A percentile compares a stretch with the other conserved stretches of the same genome.
phyloP scores from a whole-genome alignment of 2,888 invertebrate genomes.

The Noctua janthina region DNA sequence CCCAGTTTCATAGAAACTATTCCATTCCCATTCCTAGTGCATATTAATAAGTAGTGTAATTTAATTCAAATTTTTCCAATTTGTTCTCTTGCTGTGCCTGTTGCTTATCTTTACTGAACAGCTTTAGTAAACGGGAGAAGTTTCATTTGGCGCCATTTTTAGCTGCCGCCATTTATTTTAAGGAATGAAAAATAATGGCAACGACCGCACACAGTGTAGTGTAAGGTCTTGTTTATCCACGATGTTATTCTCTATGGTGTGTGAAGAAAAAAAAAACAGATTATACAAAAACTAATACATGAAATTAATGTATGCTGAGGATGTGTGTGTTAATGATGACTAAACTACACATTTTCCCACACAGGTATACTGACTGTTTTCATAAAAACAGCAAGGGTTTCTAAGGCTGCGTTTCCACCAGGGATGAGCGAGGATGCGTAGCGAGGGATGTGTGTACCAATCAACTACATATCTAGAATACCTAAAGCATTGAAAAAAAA shows the following conservation, averaged over 20 bases:
- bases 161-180: background rate
- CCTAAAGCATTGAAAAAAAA: no score
- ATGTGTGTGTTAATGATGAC: slow-evolving; percentile 20
- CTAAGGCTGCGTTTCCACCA: background rate
- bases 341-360: slow-evolving; percentile 14
- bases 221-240: slow-evolving; percentile 8
- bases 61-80: slow-evolving; percentile 13
- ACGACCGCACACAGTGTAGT: slow-evolving; percentile 30
- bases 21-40: background rate
- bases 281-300: slow-evolving; percentile 3
- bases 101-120: slow-evolving; percentile 19
- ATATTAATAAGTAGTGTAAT: slow-evolving; percentile 4
- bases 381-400: background rate
- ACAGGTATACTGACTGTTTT: slow-evolving; percentile 1
- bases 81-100: slow-evolving; percentile 1
- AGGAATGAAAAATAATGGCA: slow-evolving; percentile 15
- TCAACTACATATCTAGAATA: no score
- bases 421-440: no score
- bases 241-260: slow-evolving; percentile 5
- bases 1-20: background rate
- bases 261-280: slow-evolving; percentile 24
- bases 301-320: background rate
- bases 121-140: background rate
- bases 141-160: slow-evolving; percentile 13
- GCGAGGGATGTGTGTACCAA: no score